A percentile compares a stretch with the other conserved stretches of the same genome.
phyloP scores from a whole-genome alignment of 2,888 invertebrate species.

The Sesia apiformis region DNA sequence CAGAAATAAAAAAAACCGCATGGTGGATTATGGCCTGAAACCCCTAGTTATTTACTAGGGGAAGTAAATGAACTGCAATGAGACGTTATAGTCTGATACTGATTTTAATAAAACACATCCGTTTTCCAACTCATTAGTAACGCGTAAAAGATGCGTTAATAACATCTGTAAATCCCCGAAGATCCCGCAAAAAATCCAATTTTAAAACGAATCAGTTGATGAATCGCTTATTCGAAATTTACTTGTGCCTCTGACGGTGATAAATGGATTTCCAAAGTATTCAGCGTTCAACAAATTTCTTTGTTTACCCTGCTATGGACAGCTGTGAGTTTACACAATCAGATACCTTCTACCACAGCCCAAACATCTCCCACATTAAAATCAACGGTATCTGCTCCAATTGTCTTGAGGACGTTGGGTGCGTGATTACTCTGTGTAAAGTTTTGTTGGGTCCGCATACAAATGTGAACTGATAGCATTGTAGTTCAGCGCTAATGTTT shows the following conservation, averaged over 20 bases:
- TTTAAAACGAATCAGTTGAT: constrained; percentile 9
- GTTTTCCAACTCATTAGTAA: too few relatives aligned
- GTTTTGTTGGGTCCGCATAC: constrained; percentile 1
- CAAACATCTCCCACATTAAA: background rate
- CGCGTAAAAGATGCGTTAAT: background rate
- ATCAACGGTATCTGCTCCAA: background rate
- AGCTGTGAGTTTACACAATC: constrained; percentile 3
- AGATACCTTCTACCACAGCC: constrained; percentile 3
- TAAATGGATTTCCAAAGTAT: constrained; percentile 10
- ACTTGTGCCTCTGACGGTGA: constrained; percentile 6
- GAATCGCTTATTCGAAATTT: constrained; percentile 10
- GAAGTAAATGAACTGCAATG: too few relatives aligned
- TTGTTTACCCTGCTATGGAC: constrained; percentile 9
- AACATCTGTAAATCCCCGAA: background rate
- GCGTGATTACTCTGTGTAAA: constrained; percentile 2
- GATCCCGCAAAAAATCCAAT: background rate
- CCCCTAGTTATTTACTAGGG: too few relatives aligned
- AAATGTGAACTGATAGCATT: constrained; percentile 1
- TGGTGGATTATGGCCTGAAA: too few relatives aligned
- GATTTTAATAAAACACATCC: too few relatives aligned
- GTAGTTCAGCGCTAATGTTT: constrained; percentile 8
- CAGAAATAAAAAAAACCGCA: too few relatives aligned
- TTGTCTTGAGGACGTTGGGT: background rate
- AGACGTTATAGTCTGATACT: too few relatives aligned
- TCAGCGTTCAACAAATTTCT: constrained; percentile 11